phyloP scores from a whole-genome alignment of 1,140 invertebrate genomes.

The Coenobita brevimanus region DNA sequence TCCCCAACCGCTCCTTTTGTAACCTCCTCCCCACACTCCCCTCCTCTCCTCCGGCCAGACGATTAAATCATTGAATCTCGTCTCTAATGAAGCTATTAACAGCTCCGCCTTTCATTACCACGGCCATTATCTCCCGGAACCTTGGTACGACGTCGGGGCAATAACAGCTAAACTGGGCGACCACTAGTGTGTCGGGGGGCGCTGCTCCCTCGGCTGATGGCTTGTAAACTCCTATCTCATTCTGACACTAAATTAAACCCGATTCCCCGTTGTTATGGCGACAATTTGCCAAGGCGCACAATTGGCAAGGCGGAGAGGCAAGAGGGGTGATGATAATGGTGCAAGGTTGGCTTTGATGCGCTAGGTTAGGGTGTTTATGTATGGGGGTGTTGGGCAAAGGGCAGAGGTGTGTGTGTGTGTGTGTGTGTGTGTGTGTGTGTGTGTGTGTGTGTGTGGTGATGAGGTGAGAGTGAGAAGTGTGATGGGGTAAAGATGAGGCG shows the following conservation, averaged over 20 bases:
- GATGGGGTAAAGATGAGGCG: no score
- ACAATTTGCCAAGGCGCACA: constrained; percentile 20
- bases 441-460: no score
- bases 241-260: constrained; percentile 34
- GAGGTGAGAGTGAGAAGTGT: no score
- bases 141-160: constrained; percentile 33
- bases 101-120: constrained; percentile 46
- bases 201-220: background rate
- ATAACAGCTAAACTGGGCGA: constrained; percentile 47
- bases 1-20: background rate
- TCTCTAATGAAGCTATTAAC: constrained; percentile 59
- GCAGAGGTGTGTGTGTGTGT: no score
- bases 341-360: no score
- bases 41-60: background rate
- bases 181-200: constrained; percentile 25
- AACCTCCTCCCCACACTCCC: background rate
- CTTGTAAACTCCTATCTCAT: constrained; percentile 41
- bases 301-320: background rate
- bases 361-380: no score
- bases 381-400: no score
- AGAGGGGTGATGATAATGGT: no score
- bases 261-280: constrained; percentile 15
- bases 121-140: constrained; percentile 32
- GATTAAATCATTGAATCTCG: constrained; percentile 58
- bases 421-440: no score